Evolutionary conservation across 2,888 invertebrate genomes (phyloP), one percentile per base, ranked within the genome.

Genomic region (Synanthedon andrenaeformis): DNA sequence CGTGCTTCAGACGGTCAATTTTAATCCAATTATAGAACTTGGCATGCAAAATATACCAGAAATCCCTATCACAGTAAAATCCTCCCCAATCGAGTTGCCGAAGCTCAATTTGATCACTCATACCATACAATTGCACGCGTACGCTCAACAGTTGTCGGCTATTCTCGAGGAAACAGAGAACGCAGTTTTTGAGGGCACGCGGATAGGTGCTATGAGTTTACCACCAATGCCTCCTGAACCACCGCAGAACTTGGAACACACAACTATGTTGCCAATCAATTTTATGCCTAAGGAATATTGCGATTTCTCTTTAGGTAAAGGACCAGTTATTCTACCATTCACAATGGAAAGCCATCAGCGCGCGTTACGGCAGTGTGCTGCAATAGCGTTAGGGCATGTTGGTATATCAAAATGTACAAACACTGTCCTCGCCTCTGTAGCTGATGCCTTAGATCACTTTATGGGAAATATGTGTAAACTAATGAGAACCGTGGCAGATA

Each of bases 21-120:
- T 88, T 58, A 85, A 83, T 56, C 88, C 88, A 1, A 84, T 88
- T 14, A 88, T 88, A 52, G 88, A 88, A 65, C 67, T 87, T 50
- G 88, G 87, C 6, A 79, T 88, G 84, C 87, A 86, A 66, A 86
- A 86, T 55, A 87, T 88, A 53, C 85, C 87, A 1, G 87, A 87
- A 71, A 83, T 84, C 64, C 82, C 84, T 0, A 86, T 83, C 51
- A 76, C 79, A 41, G 85, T 84, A 1, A 84, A 87, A 65, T 82
- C 84, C 1, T 79, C 82, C 1, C 82, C 86, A 2, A 81, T 88
- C 23, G 83, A 87, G 60, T 66, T 88, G 13, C 88, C 88, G 2
- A 75, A 72, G 55, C 76, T 74, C 10, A 88, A 86, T 69, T 65
- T 88, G 51, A 82, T 88, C 35, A 85, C 86, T 0, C 86, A 88